Evolutionary conservation across 2,113 vertebrate species (phyloP).

Genomic region (Salvelinus namaycush): DNA sequence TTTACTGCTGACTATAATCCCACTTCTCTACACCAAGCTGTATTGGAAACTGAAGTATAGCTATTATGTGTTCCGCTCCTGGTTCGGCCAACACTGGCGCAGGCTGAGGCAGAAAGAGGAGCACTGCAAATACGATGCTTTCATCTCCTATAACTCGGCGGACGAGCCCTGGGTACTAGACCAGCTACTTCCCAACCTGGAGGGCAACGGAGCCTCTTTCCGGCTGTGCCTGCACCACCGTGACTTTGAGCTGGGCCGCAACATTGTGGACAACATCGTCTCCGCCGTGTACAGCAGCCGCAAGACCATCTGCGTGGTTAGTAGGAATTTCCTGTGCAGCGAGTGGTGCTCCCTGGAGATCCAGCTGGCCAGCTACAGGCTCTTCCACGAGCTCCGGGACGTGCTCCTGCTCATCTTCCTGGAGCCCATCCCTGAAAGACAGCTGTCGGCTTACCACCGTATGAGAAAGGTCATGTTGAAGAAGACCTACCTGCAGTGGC

Average conservation of each 20-base stretch:
- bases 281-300: slow-evolving; percentile 81
- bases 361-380: slow-evolving; percentile 85
- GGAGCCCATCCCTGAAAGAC: slow-evolving; percentile 76
- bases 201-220: slow-evolving; percentile 64
- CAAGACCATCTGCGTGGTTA: slow-evolving; percentile 85
- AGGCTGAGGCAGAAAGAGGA: slow-evolving; percentile 71
- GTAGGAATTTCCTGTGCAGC: slow-evolving; percentile 79
- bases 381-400: slow-evolving; percentile 83
- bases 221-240: slow-evolving; percentile 87
- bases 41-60: slow-evolving; percentile 82
- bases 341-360: slow-evolving; percentile 86
- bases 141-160: slow-evolving; percentile 84
- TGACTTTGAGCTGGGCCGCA: slow-evolving; percentile 79
- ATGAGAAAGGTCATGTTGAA: slow-evolving; percentile 85
- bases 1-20: slow-evolving; percentile 69
- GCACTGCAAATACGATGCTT: slow-evolving; percentile 81
- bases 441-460: slow-evolving; percentile 80
- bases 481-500: slow-evolving; percentile 86
- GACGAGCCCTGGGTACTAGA: slow-evolving; percentile 81
- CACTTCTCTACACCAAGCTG: slow-evolving; percentile 72
- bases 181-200: slow-evolving; percentile 77
- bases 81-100: slow-evolving; percentile 78
- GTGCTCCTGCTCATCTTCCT: slow-evolving; percentile 84
- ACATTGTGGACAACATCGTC: slow-evolving; percentile 87
- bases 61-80: slow-evolving; percentile 78